These are phyloP conservation scores for Melikaiella ostensackeni DNA, from an alignment of 2,888 invertebrate genomes.

Conservation along the genomic window DNA sequence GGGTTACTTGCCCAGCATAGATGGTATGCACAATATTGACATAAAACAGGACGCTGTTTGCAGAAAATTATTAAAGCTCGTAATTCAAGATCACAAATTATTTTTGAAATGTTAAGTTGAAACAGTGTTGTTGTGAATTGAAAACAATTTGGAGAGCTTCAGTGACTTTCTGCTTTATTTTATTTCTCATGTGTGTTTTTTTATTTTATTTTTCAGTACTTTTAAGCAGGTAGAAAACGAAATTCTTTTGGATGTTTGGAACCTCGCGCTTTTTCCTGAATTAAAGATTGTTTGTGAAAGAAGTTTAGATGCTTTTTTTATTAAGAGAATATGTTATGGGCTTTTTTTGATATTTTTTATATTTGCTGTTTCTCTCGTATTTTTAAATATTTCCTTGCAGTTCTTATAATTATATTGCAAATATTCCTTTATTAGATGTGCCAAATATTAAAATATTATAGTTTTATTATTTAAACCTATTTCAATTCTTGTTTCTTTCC, in stretches of 20 bases:
- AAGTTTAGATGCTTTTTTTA: not conserved
- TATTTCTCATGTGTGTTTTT: not conserved
- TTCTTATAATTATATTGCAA: not conserved
- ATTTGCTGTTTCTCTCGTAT: not conserved
- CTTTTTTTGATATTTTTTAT: not conserved
- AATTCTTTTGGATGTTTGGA: not conserved
- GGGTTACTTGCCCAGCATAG: too few species aligned
- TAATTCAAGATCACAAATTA: too few species aligned
- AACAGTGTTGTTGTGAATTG: too few species aligned
- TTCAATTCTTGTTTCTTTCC: not conserved
- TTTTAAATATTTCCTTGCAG: not conserved
- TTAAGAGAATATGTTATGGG: not conserved
- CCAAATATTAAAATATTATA: not conserved
- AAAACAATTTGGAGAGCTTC: not conserved
- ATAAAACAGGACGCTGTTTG: too few species aligned
- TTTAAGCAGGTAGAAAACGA: not conserved
- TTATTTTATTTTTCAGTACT: not conserved
- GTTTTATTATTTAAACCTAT: not conserved
- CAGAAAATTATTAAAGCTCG: too few species aligned
- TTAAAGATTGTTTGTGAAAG: not conserved
- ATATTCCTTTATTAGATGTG: not conserved
- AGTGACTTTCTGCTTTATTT: not conserved
- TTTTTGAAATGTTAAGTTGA: too few species aligned
- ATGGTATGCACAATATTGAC: too few species aligned
- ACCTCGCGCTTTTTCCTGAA: not conserved